Percentiles rank a stretch among this genome's conserved stretches.
These are phyloP conservation scores for Oscheius myriophilus DNA, from an alignment of 2,888 invertebrate genomes.

Conservation along the genomic window DNA sequence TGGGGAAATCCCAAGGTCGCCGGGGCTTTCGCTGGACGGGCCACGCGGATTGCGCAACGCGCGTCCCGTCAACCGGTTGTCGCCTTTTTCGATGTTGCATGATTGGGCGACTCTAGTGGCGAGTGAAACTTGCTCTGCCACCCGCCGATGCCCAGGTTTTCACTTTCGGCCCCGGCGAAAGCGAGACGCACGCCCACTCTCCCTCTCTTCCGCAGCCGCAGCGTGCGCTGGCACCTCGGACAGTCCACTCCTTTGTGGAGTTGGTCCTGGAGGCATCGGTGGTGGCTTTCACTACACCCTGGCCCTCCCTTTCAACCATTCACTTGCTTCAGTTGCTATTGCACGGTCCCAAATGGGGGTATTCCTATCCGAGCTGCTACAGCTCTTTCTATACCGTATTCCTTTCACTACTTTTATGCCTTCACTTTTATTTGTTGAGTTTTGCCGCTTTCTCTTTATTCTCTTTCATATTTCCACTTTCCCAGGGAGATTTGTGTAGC, in stretches of 20 bases:
- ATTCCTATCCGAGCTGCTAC: background rate
- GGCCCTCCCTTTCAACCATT: background rate
- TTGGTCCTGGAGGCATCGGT: background rate
- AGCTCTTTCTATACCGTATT: slow-evolving; percentile 18
- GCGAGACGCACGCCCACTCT: slow-evolving; percentile 31
- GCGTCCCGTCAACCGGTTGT: slow-evolving; percentile 29
- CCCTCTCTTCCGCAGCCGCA: slow-evolving; percentile 30
- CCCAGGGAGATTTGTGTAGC: slow-evolving; percentile 8
- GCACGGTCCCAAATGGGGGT: no score
- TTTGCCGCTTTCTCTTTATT: slow-evolving; percentile 7
- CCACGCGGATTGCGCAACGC: slow-evolving; percentile 25
- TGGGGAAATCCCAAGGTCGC: slow-evolving; percentile 29
- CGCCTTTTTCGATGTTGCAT: slow-evolving; percentile 32
- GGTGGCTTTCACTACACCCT: background rate
- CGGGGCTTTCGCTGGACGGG: slow-evolving; percentile 25
- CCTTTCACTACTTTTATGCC: no score
- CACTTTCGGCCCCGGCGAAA: slow-evolving; percentile 30
- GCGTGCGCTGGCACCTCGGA: slow-evolving; percentile 21
- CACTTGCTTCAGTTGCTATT: background rate
- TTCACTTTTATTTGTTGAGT: background rate
- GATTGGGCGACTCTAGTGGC: slow-evolving; percentile 31
- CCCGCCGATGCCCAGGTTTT: slow-evolving; percentile 31
- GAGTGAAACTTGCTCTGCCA: slow-evolving; percentile 33
- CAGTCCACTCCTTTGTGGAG: slow-evolving; percentile 18
- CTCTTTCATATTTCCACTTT: background rate